Evolutionary conservation across 37 sponge, comb jelly and placozoan genomes (phyloP), one percentile per base, ranked within the genome.

Genomic region (Beroe forskalii): DNA sequence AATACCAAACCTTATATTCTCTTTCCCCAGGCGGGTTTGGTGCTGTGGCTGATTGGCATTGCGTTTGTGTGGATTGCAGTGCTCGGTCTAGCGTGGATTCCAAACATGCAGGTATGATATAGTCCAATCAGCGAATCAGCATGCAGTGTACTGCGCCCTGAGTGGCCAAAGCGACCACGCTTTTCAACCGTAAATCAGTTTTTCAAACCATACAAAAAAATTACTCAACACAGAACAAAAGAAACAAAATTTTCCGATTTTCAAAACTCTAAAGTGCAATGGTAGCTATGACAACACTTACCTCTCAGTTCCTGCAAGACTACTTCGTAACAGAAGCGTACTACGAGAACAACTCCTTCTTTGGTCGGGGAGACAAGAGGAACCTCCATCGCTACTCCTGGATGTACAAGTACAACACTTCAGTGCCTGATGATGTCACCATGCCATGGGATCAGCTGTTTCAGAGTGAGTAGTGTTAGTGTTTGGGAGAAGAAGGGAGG

Each of bases 41-140:
- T 37, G 19, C 22, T 30, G 3, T 72, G 75, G 75, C 35, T 36
- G 22, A 36, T 72, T 37, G 31, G 39, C 37, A 72, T 72, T 3
- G 39, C 35, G 12, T 32, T 39, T 36, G 75, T 72, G 38, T 72
- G 75, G 75, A 37, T 72, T 22, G 12, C 20, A 22, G 75, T 72
- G 39, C 40, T 37, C 0, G 23, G 75, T 37, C 75, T 72, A 30
- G 75, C 75, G 9, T 72, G 75, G 75, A 30, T 72, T 1, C 75
- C 75, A 20, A 72, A 72, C 75, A 72, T 72, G 75, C 75, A 72
- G 22, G 75, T 72, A 72, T 30, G 75, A 36, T n/a, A n/a, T n/a
- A n/a, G n/a, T 63, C 60, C 9, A 55, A 55, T 55, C 60, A 55
- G 60, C 60, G 60, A 55, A 55, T 55, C 9, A 55, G 14, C 60